A percentile compares a stretch with the other conserved stretches of the same genome.
These are phyloP conservation scores for Amphimedon queenslandica DNA, from an alignment of 37 sponge, comb jelly and placozoan species.

Conservation along the genomic window DNA sequence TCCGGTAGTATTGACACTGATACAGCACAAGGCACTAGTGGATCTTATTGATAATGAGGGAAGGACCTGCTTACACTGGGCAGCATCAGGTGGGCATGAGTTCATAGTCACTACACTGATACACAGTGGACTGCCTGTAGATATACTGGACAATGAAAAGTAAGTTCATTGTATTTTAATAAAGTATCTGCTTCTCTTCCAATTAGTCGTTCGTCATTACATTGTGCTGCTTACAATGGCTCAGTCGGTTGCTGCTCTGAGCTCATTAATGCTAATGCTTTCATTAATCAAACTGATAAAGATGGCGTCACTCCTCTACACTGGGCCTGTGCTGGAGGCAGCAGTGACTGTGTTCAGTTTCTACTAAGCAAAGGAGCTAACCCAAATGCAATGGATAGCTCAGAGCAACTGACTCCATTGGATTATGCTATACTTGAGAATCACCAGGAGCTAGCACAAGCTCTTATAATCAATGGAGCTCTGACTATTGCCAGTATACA, in stretches of 20 bases:
- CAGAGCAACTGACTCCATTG: slow-evolving; percentile 81
- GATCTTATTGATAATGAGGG: slow-evolving; percentile 63
- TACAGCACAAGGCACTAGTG: slow-evolving; percentile 66
- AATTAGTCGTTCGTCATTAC: slow-evolving; percentile 69
- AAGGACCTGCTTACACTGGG: slow-evolving; percentile 82
- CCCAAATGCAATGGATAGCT: slow-evolving; percentile 69
- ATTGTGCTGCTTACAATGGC: slow-evolving; percentile 85
- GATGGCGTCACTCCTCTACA: slow-evolving; percentile 87
- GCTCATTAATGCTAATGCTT: slow-evolving; percentile 54
- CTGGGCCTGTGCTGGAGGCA: slow-evolving; percentile 82
- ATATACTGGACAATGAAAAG: slow-evolving; percentile 45
- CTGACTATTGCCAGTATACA: slow-evolving; percentile 81
- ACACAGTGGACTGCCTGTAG: slow-evolving; percentile 42
- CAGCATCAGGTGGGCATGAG: slow-evolving; percentile 84
- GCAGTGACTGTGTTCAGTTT: slow-evolving; percentile 40
- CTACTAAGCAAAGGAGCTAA: slow-evolving; percentile 63
- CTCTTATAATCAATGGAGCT: slow-evolving; percentile 77
- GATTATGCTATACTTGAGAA: slow-evolving; percentile 87
- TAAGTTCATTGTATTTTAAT: slow-evolving; percentile 6
- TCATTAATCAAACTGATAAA: slow-evolving; percentile 51
- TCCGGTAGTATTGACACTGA: slow-evolving; percentile 60
- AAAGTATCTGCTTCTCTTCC: background rate
- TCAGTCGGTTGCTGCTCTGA: slow-evolving; percentile 48
- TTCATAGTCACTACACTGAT: slow-evolving; percentile 70
- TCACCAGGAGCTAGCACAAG: slow-evolving; percentile 76